Evolutionary conservation across 2,888 invertebrate genomes (phyloP).

Genomic region (Gnatocerus cornutus): DNA sequence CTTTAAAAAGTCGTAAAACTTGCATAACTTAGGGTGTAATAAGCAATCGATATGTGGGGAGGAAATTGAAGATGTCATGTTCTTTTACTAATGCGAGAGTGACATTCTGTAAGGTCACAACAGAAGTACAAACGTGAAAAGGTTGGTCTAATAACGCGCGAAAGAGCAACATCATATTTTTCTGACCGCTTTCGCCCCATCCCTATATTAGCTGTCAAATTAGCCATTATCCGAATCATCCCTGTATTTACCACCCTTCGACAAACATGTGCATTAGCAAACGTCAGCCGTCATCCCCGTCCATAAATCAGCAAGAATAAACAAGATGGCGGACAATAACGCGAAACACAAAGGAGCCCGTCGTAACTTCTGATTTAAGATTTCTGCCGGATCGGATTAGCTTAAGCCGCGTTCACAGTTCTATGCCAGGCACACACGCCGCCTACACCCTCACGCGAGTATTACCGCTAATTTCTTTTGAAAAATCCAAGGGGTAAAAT

Average conservation of each 20-base stretch:
- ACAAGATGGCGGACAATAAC: conserved; percentile 67
- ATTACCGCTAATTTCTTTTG: conserved; percentile 8
- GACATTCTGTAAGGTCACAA: conserved; percentile 3
- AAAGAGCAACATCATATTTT: not conserved
- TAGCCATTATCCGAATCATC: conserved; percentile 2
- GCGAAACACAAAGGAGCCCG: conserved; percentile 63
- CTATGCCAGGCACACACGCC: conserved; percentile 56
- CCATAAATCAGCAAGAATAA: conserved; percentile 66
- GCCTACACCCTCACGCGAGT: conserved; percentile 14
- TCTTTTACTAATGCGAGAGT: conserved; percentile 2
- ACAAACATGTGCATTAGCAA: conserved; percentile 47
- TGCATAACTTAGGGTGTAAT: conserved; percentile 24
- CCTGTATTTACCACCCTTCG: not conserved
- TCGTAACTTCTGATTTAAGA: conserved; percentile 69
- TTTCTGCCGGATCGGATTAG: conserved; percentile 68
- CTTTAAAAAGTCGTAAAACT: conserved; percentile 25
- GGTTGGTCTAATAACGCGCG: not conserved
- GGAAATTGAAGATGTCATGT: conserved; percentile 28
- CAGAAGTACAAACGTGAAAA: not conserved
- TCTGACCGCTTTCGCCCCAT: not conserved
- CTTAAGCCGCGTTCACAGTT: conserved; percentile 63
- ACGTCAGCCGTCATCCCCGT: conserved; percentile 48
- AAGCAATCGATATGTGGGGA: conserved; percentile 20
- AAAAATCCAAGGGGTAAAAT: conserved; percentile 13
- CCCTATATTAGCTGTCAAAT: not conserved